A percentile compares a stretch with the other conserved stretches of the same genome.
Conservation (phyloP, 1,140 invertebrate species). For the Paralvinella palmiformis region DNA sequence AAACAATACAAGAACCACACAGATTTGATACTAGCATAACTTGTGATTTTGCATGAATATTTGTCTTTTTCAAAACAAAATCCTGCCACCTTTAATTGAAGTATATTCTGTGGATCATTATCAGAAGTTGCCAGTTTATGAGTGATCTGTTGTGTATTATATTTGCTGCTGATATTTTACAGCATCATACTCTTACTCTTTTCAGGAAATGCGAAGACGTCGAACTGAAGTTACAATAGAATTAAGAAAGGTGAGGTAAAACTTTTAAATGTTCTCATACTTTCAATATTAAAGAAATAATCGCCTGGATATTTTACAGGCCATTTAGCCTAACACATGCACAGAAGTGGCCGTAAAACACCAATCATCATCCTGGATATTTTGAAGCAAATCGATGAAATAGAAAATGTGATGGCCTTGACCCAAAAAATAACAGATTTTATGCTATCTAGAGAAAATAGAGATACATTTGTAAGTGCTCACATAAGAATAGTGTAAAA, state of each 20-base stretch:
- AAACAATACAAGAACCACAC: too few species aligned
- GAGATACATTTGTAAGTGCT: not conserved
- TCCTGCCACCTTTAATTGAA: not conserved
- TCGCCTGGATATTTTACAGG: not conserved
- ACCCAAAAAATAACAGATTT: not conserved
- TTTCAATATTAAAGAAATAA: not conserved
- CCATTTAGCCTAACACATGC: too few species aligned
- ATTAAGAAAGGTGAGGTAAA: slow-evolving; percentile 64
- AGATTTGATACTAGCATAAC: not conserved
- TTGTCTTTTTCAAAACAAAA: not conserved
- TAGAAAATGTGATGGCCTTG: not conserved
- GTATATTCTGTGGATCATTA: not conserved
- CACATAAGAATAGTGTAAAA: not conserved
- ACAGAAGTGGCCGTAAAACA: too few species aligned
- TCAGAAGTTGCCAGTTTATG: not conserved
- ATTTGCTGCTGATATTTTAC: not conserved
- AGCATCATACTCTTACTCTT: slow-evolving; percentile 15
- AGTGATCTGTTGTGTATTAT: not conserved
- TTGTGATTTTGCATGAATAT: not conserved
- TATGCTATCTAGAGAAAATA: not conserved
- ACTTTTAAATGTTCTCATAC: not conserved
- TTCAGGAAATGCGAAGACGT: slow-evolving; percentile 70
- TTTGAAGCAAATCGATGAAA: not conserved
- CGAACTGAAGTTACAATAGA: slow-evolving; percentile 94
- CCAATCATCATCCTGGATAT: too few species aligned